phyloP scores from a whole-genome alignment of 2,888 invertebrate species.

The Sinotaia quadrata region DNA sequence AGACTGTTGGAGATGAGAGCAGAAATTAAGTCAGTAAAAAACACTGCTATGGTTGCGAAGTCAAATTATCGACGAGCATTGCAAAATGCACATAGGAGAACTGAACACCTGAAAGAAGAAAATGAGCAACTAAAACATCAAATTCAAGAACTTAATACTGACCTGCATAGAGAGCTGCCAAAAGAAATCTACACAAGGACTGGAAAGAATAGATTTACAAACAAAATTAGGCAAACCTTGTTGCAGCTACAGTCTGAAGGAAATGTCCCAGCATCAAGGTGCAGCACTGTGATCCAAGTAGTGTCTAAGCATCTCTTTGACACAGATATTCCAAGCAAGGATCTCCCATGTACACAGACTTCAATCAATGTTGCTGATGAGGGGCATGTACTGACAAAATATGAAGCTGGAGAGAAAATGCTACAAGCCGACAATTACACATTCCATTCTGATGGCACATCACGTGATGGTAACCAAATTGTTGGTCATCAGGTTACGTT shows the following conservation, averaged over 20 bases:
- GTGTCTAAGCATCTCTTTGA: neutral
- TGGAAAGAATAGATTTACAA: neutral
- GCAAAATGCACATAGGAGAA: too few relatives aligned
- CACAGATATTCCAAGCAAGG: neutral
- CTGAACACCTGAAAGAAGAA: too few relatives aligned
- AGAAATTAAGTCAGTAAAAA: too few relatives aligned
- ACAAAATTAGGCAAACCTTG: neutral
- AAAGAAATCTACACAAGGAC: too few relatives aligned
- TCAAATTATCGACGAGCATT: too few relatives aligned
- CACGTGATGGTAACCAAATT: neutral
- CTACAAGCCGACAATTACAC: neutral
- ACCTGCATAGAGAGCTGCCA: too few relatives aligned
- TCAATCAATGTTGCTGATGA: constrained; percentile 1
- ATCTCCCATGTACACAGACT: constrained; percentile 6
- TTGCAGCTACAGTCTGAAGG: neutral
- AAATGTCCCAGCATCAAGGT: constrained; percentile 1
- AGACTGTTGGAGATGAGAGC: too few relatives aligned
- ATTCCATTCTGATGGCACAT: constrained; percentile 12
- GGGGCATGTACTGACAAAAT: neutral
- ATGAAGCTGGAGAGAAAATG: too few relatives aligned
- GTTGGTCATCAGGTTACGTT: constrained; percentile 20
- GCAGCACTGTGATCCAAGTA: neutral
- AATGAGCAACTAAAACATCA: too few relatives aligned
- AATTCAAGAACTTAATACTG: too few relatives aligned
- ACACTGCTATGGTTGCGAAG: too few relatives aligned